Evolutionary conservation across 1,140 invertebrate species (phyloP), one percentile per base, ranked within the genome.

Genomic region (Pseudoatta argentina): DNA sequence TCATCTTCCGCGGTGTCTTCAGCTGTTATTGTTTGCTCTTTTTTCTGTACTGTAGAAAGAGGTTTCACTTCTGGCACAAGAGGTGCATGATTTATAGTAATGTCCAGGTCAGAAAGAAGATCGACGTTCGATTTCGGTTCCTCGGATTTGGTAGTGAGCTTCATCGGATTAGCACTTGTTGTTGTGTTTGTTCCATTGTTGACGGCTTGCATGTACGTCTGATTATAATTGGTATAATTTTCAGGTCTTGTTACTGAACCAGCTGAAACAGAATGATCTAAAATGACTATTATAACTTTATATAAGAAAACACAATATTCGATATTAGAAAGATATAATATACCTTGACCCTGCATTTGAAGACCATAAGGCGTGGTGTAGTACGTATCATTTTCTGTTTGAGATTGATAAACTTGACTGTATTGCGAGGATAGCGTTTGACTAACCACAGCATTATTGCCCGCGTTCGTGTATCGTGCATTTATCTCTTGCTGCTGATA

Each of bases 41-140:
- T 87, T 18, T 59, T 78, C 64, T 85, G 71, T 24, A 21, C n/a
- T 71, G 92, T 93, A 1, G 91, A 90, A 0, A 90, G 59, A 34
- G 88, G 81, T 18, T 90, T 91, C 64, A 95, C 96, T 92, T 97
- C 96, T 0, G 97, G 97, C 79, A 96, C 95, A 34, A 97, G 92
- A 67, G 97, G 96, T 86, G 96, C 96, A 93, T 97, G 96, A 94
- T 97, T 96, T 71, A 97, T 96, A 85, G 96, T 96, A 83, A 98
- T 97, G 92, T 98, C 98, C 24, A 98, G 96, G 69, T 97, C 97
- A 1, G 97, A 96, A 1, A 98, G 93, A 51, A 98, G 95, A 94
- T 98, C 97, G 51, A 98, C 96, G 88, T 97, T 97, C 1, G 97
- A 96, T 92, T 95, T 95, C 34, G 53, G 67, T 89, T 88, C 92